These are phyloP conservation scores for Gymnocheta viridis DNA, from an alignment of 2,888 invertebrate species.

Conservation along the genomic window DNA sequence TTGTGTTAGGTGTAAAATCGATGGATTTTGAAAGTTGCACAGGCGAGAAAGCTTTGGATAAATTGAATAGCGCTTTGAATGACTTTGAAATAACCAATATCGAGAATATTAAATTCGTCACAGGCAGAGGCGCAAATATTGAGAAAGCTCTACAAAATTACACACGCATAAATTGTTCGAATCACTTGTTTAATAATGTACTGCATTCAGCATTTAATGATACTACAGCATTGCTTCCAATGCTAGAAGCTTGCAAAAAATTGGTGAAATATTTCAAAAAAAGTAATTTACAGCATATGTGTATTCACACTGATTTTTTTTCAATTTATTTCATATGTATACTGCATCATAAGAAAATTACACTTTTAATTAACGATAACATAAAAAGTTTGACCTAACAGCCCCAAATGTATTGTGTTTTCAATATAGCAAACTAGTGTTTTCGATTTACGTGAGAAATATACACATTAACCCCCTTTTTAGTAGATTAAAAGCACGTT, in stretches of 20 bases:
- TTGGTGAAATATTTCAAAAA: too few relatives aligned
- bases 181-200: too few relatives aligned
- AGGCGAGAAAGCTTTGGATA: conserved; percentile 35
- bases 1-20: conserved; percentile 55
- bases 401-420: neutral
- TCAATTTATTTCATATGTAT: neutral
- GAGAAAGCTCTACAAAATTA: too few relatives aligned
- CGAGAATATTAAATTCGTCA: neutral
- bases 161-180: too few relatives aligned
- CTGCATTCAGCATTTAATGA: too few relatives aligned
- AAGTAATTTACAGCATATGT: too few relatives aligned
- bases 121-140: neutral
- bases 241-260: too few relatives aligned
- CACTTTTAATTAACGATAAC: neutral
- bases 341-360: neutral
- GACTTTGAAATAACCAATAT: neutral
- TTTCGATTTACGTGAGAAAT: neutral
- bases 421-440: neutral
- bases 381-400: neutral
- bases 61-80: neutral
- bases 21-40: conserved; percentile 57
- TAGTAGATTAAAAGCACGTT: neutral
- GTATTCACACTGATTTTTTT: neutral
- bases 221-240: too few relatives aligned
- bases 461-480: neutral